A percentile compares a stretch with the other conserved stretches of the same genome.
These are phyloP conservation scores for Solenodon paradoxus DNA, from an alignment of 2,113 vertebrate genomes.

Conservation along the genomic window DNA sequence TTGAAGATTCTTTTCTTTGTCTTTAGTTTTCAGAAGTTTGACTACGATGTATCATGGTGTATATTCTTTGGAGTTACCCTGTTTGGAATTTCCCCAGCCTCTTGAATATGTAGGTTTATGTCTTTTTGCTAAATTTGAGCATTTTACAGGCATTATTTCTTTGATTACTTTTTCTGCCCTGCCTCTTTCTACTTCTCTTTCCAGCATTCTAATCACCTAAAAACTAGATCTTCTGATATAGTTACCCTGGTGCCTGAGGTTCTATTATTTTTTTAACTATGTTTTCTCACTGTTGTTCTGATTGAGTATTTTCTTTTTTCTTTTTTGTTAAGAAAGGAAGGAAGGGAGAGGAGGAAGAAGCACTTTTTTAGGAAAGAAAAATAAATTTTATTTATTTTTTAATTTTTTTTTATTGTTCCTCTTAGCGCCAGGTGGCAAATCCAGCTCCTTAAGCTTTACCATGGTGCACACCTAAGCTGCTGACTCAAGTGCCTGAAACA, in stretches of 20 bases:
- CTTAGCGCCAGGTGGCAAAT: too few relatives aligned
- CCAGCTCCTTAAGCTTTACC: too few relatives aligned
- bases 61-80: not conserved
- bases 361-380: too few relatives aligned
- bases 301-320: not conserved
- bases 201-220: not conserved
- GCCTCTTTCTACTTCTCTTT: not conserved
- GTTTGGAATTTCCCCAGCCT: not conserved
- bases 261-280: not conserved
- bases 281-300: not conserved
- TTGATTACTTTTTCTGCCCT: not conserved
- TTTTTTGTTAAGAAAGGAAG: too few relatives aligned
- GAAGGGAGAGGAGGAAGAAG: too few relatives aligned
- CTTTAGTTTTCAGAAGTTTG: not conserved
- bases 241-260: not conserved
- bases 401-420: too few relatives aligned
- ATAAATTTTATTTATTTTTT: too few relatives aligned
- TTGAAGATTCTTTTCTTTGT: not conserved
- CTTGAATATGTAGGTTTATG: not conserved
- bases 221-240: not conserved
- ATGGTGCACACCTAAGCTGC: too few relatives aligned
- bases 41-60: not conserved
- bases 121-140: not conserved
- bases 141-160: not conserved
- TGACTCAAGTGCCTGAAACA: too few relatives aligned